Conservation (phyloP, 2,888 invertebrate species). For the Lutraria lutraria region DNA sequence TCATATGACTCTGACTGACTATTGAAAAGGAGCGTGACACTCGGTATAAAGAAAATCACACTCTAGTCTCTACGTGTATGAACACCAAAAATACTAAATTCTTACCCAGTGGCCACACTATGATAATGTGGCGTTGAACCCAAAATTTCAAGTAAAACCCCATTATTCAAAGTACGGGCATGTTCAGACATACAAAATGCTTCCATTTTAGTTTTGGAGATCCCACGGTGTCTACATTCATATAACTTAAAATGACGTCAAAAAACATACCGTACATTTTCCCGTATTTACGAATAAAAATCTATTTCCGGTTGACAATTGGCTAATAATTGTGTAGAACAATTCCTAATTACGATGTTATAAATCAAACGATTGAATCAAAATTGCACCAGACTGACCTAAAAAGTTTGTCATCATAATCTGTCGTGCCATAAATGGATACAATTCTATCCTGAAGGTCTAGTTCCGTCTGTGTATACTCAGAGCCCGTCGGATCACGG, state of each 20-base stretch:
- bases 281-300: constrained; percentile 30
- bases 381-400: constrained; percentile 65
- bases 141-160: constrained; percentile 36
- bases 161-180: neutral
- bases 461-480: constrained; percentile 75
- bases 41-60: no score
- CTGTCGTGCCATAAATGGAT: constrained; percentile 74
- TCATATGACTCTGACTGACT: no score
- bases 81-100: neutral
- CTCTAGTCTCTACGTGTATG: no score
- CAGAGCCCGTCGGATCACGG: constrained; percentile 66
- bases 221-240: neutral
- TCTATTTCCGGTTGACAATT: constrained; percentile 45
- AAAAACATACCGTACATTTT: constrained; percentile 39
- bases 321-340: neutral
- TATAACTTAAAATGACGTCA: neutral
- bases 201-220: neutral
- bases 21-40: no score
- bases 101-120: constrained; percentile 60
- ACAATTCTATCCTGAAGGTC: constrained; percentile 79
- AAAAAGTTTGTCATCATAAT: constrained; percentile 76
- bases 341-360: neutral
- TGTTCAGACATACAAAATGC: neutral
- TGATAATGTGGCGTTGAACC: constrained; percentile 54
- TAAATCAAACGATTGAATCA: neutral